phyloP scores from a whole-genome alignment of 92 coral and sea anemone species.

The Hydrozoanthus gracilis region DNA sequence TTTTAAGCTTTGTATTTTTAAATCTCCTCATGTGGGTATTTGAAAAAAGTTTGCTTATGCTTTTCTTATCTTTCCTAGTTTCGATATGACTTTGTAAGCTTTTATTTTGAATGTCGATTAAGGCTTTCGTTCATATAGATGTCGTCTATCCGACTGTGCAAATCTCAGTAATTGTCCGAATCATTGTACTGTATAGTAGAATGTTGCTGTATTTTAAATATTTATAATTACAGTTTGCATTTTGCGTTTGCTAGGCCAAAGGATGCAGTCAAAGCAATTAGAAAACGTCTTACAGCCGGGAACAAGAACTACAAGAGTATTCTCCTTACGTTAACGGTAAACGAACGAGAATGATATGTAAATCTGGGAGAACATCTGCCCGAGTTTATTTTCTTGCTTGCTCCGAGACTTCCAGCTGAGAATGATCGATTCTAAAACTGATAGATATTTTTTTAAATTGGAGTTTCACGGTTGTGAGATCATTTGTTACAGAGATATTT shows the following conservation, averaged over 20 bases:
- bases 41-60: not conserved
- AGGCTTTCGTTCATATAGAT: not conserved
- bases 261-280: conserved; percentile 93
- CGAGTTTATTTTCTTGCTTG: not conserved
- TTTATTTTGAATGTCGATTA: not conserved
- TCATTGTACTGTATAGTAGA: not conserved
- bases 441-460: not conserved
- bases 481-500: too few species aligned
- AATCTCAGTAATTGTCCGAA: not conserved
- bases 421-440: not conserved
- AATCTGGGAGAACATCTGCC: not conserved
- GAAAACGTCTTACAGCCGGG: conserved; percentile 77
- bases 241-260: conserved; percentile 75
- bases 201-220: conserved; percentile 37
- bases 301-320: conserved; percentile 94
- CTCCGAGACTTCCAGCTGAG: conserved; percentile 16
- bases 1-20: not conserved
- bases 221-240: not conserved
- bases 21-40: too few species aligned
- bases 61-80: too few species aligned
- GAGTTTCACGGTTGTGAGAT: too few species aligned
- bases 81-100: not conserved
- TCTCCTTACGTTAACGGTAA: conserved; percentile 91
- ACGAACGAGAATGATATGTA: not conserved
- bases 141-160: not conserved